Evolutionary conservation across 37 sponge, comb jelly and placozoan genomes (phyloP).

Genomic region (Ephydatia muelleri): DNA sequence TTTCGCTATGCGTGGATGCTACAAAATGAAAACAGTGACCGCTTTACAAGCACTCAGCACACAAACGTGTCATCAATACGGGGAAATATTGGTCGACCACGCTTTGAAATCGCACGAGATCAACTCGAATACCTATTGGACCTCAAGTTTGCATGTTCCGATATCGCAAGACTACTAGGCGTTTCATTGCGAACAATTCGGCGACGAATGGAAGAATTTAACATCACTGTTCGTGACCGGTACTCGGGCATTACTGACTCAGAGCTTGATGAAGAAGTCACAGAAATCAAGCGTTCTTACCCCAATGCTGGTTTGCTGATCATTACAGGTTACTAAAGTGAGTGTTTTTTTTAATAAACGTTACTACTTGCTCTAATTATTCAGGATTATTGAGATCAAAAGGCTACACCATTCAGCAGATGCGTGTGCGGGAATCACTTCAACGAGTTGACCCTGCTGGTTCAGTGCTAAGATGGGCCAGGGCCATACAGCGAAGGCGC

Average conservation of each 20-base stretch:
- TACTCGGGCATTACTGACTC: too few relatives aligned
- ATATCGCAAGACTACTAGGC: conserved; percentile 28
- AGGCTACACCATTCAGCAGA: conserved; percentile 38
- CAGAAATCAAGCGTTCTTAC: neutral
- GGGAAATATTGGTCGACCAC: conserved; percentile 21
- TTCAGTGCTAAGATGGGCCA: conserved; percentile 1
- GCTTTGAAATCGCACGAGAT: conserved; percentile 14
- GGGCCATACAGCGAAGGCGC: conserved; percentile 19
- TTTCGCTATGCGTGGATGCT: too few relatives aligned
- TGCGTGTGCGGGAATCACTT: conserved; percentile 41
- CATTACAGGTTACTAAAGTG: too few relatives aligned
- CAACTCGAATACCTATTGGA: conserved; percentile 26
- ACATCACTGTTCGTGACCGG: too few relatives aligned
- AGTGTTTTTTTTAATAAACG: too few relatives aligned
- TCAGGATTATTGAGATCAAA: conserved; percentile 24
- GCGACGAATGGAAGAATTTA: conserved; percentile 9
- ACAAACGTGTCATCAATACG: too few relatives aligned
- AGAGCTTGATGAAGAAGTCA: conserved; percentile 19
- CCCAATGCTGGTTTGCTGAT: conserved; percentile 31
- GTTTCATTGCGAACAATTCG: conserved; percentile 46
- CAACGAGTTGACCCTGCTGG: conserved; percentile 60
- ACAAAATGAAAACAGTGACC: too few relatives aligned
- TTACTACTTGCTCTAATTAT: neutral
- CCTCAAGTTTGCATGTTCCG: conserved; percentile 47
- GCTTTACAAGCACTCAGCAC: too few relatives aligned